Evolutionary conservation across 2,888 invertebrate species (phyloP).

Genomic region (Ischnura elegans): DNA sequence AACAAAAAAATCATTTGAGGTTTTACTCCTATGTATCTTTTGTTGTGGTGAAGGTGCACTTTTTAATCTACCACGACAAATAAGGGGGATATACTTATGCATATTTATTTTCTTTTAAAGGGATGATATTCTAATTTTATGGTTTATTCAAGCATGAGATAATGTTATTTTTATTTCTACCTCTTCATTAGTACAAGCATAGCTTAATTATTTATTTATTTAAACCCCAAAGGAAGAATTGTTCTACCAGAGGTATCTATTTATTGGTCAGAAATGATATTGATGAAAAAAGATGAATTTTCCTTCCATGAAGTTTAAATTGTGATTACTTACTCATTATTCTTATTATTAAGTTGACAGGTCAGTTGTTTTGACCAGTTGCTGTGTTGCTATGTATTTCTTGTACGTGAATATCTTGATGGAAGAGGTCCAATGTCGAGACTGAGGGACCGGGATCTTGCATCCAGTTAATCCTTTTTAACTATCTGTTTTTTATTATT

Average conservation of each 20-base stretch:
- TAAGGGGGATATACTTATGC: neutral
- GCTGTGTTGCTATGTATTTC: neutral
- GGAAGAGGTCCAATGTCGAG: neutral
- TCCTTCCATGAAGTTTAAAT: neutral
- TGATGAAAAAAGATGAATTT: neutral
- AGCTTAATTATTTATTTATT: slow-evolving; percentile 34
- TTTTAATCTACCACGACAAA: neutral
- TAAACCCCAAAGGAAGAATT: slow-evolving; percentile 19
- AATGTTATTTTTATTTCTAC: slow-evolving; percentile 49
- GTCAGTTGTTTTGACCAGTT: neutral
- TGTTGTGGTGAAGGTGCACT: neutral
- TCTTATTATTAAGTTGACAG: neutral
- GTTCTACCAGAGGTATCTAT: slow-evolving; percentile 21
- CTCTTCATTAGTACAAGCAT: slow-evolving; percentile 30
- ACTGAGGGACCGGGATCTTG: neutral
- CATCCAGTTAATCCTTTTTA: neutral
- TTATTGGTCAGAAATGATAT: neutral
- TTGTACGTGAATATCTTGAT: neutral
- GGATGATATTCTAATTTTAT: neutral
- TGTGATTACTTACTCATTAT: neutral
- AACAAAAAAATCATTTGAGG: too few species aligned
- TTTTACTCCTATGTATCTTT: too few species aligned
- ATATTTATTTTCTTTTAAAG: neutral
- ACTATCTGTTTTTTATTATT: neutral
- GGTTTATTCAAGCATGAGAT: neutral